phyloP scores from a whole-genome alignment of 30 jellyfish, hydroid and myxozoan species.

The Morbakka virulenta region DNA sequence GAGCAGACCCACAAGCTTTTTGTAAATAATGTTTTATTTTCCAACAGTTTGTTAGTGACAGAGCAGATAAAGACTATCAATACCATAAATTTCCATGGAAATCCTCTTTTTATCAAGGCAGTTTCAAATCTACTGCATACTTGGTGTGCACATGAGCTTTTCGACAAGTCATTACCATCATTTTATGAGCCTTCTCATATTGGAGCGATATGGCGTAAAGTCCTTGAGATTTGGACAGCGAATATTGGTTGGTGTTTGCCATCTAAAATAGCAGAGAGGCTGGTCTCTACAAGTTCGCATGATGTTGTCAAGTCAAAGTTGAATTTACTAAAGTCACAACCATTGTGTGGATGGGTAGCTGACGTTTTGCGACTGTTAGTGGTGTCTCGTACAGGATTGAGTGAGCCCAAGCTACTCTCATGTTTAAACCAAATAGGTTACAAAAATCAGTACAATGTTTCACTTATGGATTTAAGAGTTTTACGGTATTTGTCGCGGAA shows the following conservation, averaged over 20 bases:
- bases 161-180: background rate
- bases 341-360: background rate
- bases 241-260: background rate
- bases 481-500: background rate
- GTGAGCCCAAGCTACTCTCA: background rate
- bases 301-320: background rate
- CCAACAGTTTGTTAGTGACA: background rate
- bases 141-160: background rate
- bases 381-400: background rate
- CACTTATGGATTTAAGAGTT: background rate
- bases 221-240: background rate
- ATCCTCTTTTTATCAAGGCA: background rate
- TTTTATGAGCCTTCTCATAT: background rate
- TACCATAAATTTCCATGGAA: background rate
- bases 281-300: too few species aligned
- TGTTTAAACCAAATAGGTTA: background rate
- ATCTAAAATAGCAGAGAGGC: too few species aligned
- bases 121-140: background rate
- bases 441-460: background rate
- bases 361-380: background rate
- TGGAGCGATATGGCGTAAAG: background rate
- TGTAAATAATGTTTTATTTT: background rate
- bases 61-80: background rate
- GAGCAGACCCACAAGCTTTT: background rate
- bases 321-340: background rate